These are phyloP conservation scores for Meta bourneti DNA, from an alignment of 2,888 invertebrate genomes.

Conservation along the genomic window DNA sequence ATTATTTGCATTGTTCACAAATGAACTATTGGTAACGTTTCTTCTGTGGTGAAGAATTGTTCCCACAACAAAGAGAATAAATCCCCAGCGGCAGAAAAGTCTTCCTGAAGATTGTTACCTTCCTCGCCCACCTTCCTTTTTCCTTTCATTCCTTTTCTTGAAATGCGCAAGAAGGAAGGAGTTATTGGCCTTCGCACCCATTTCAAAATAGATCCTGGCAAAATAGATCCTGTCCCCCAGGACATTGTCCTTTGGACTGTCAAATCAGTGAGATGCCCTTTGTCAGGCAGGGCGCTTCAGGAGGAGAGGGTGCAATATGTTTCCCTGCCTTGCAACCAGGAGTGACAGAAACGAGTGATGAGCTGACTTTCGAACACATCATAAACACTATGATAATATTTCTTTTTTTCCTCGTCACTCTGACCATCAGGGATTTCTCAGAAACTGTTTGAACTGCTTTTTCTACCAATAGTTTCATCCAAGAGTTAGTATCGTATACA, in stretches of 20 bases:
- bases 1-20: not conserved
- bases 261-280: slow-evolving; percentile 49
- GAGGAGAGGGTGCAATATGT: not conserved
- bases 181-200: not conserved
- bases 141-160: not conserved
- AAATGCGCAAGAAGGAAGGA: not conserved
- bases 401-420: not conserved
- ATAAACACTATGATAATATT: not conserved
- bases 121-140: not conserved
- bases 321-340: not conserved
- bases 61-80: not conserved
- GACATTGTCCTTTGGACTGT: slow-evolving; percentile 45
- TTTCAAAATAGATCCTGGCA: slow-evolving; percentile 1
- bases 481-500: no score
- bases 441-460: no score
- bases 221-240: not conserved
- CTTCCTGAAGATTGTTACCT: not conserved
- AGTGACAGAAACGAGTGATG: not conserved
- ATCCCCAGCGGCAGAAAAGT: not conserved
- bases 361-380: not conserved
- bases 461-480: no score
- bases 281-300: not conserved
- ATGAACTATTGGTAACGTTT: not conserved
- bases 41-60: not conserved
- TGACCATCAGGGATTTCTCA: not conserved